phyloP scores from a whole-genome alignment of 2,113 vertebrate genomes.

The Macquaria australasica region DNA sequence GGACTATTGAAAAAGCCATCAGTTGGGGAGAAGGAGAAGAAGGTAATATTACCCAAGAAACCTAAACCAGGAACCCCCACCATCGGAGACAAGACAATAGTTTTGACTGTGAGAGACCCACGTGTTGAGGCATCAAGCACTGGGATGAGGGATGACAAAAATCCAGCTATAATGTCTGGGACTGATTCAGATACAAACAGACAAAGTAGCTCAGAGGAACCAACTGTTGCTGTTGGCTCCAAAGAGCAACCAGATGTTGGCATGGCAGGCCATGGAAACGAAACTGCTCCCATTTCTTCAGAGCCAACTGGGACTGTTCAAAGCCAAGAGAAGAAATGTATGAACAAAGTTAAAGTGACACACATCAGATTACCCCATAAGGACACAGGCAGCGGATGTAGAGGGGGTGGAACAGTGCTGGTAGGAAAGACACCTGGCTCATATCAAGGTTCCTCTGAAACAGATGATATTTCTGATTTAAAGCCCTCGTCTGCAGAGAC shows the following conservation, averaged over 20 bases:
- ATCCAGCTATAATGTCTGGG: slow-evolving; percentile 12
- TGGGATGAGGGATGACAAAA: background rate
- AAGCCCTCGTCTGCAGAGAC: background rate
- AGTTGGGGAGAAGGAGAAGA: slow-evolving; percentile 13
- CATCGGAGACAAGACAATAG: slow-evolving; percentile 1
- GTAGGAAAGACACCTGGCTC: background rate
- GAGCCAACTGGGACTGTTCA: slow-evolving; percentile 38
- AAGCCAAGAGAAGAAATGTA: slow-evolving; percentile 75
- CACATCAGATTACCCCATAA: slow-evolving; percentile 59
- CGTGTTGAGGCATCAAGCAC: slow-evolving; percentile 1
- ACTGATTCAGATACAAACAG: slow-evolving; percentile 30
- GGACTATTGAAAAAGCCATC: slow-evolving; percentile 37
- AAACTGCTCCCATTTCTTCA: slow-evolving; percentile 24
- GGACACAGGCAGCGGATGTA: slow-evolving; percentile 43
- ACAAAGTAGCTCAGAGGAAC: slow-evolving; percentile 39
- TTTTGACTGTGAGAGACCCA: slow-evolving; percentile 8
- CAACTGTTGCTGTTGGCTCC: slow-evolving; percentile 5
- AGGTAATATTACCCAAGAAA: background rate
- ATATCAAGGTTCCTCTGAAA: slow-evolving; percentile 10
- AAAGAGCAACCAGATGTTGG: slow-evolving; percentile 54
- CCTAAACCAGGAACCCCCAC: slow-evolving; percentile 13
- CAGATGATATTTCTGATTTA: background rate
- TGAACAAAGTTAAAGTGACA: slow-evolving; percentile 78
- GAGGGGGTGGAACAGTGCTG: slow-evolving; percentile 28
- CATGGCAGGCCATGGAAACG: background rate